phyloP scores from a whole-genome alignment of 2,888 invertebrate species.

The Zaprionus bogoriensis region DNA sequence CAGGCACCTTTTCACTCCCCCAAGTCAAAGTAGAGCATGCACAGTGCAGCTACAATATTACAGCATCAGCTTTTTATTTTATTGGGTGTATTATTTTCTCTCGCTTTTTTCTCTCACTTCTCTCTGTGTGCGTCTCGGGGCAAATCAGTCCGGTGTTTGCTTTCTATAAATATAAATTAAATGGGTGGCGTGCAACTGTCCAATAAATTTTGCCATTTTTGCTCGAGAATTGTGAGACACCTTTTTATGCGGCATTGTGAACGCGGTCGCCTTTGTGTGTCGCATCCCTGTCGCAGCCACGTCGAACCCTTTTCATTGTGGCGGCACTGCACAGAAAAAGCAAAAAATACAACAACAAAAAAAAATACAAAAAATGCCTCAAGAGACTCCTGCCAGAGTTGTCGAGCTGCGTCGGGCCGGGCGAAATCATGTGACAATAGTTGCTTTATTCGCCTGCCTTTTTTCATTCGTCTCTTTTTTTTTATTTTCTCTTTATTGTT shows the following conservation, averaged over 20 bases:
- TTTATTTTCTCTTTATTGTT: conserved; percentile 29
- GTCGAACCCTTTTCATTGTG: conserved; percentile 76
- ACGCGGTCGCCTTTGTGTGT: conserved; percentile 58
- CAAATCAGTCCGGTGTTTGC: conserved; percentile 62
- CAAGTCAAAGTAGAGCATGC: too few relatives aligned
- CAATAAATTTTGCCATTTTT: conserved; percentile 80
- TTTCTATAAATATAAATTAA: conserved; percentile 79
- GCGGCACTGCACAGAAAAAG: conserved; percentile 14
- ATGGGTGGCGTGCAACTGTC: conserved; percentile 80
- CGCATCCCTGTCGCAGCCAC: conserved; percentile 55
- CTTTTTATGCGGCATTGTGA: conserved; percentile 63
- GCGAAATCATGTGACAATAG: conserved; percentile 71
- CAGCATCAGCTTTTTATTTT: too few relatives aligned
- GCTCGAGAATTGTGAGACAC: conserved; percentile 66
- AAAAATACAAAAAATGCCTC: conserved; percentile 18
- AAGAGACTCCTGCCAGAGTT: conserved; percentile 14
- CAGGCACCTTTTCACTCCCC: too few relatives aligned
- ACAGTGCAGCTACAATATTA: too few relatives aligned
- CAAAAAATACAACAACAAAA: neutral
- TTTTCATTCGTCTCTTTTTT: conserved; percentile 8
- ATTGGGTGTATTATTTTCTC: conserved; percentile 28
- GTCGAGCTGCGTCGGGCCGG: conserved; percentile 7
- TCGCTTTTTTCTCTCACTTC: conserved; percentile 19
- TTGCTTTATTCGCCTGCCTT: conserved; percentile 52
- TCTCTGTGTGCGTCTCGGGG: conserved; percentile 15